A percentile compares a stretch with the other conserved stretches of the same genome.
Evolutionary conservation across 2,113 vertebrate species (phyloP).

Genomic region (Eclectus roratus): DNA sequence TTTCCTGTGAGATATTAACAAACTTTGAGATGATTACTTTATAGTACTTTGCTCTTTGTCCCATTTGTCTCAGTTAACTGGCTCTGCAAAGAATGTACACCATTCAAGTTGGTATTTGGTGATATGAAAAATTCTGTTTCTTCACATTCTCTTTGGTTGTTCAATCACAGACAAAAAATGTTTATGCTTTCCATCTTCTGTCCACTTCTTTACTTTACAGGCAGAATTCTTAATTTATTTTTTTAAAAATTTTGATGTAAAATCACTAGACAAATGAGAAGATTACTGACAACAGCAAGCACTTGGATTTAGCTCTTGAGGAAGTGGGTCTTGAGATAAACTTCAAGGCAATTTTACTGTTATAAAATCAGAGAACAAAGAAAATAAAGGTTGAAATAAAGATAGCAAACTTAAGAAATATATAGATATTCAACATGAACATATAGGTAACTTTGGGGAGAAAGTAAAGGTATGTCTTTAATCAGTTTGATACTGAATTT

Average conservation of each 20-base stretch:
- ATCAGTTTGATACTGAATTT: background rate
- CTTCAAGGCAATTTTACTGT: background rate
- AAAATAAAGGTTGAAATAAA: background rate
- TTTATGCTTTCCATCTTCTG: background rate
- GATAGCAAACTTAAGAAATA: background rate
- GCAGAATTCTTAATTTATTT: background rate
- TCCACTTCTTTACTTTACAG: background rate
- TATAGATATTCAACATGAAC: background rate
- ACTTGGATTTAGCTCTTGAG: background rate
- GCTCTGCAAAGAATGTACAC: background rate
- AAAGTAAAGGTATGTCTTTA: background rate
- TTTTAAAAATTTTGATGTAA: background rate
- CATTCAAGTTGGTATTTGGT: background rate
- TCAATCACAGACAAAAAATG: background rate
- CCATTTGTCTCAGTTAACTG: background rate
- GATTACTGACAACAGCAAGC: background rate
- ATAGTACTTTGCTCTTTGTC: background rate
- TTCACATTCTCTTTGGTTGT: background rate
- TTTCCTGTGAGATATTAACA: conserved; percentile 29
- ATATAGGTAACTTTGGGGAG: background rate
- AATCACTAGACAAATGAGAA: background rate
- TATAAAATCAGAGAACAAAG: background rate
- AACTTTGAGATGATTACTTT: background rate
- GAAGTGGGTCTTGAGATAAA: background rate
- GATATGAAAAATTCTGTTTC: background rate